A percentile compares a stretch with the other conserved stretches of the same genome.
phyloP scores from a whole-genome alignment of 2,113 vertebrate genomes.

The Solenodon paradoxus region DNA sequence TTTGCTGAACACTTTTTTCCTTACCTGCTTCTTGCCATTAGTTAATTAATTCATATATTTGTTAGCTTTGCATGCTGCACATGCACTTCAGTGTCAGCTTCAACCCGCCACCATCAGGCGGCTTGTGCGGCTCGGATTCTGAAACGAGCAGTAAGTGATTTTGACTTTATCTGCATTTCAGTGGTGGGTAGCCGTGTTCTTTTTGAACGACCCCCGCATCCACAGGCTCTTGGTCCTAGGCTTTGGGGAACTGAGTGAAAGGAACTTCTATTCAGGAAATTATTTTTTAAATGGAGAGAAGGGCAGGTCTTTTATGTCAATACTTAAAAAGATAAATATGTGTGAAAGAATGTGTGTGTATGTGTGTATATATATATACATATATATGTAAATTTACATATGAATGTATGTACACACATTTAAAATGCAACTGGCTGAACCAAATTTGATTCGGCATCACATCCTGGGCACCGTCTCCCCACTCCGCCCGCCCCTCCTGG shows the following conservation, averaged over 20 bases:
- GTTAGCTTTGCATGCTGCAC: background rate
- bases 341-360: background rate
- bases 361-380: too few species aligned
- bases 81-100: background rate
- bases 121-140: background rate
- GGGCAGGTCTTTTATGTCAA: background rate
- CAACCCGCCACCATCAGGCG: background rate
- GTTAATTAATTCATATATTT: background rate
- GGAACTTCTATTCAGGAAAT: background rate
- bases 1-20: background rate
- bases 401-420: background rate
- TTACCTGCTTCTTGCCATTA: background rate
- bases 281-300: background rate
- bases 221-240: background rate
- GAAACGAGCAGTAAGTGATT: background rate
- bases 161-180: background rate
- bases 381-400: background rate
- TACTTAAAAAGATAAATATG: background rate
- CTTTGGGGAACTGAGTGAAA: background rate
- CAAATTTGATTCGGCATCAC: background rate
- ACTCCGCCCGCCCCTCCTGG: too few species aligned
- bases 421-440: background rate
- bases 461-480: background rate
- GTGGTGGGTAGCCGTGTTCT: background rate
- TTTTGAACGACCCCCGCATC: background rate